Base-by-base conservation (phyloP, 2,888 invertebrate genomes). In the Ischnura elegans region DNA sequence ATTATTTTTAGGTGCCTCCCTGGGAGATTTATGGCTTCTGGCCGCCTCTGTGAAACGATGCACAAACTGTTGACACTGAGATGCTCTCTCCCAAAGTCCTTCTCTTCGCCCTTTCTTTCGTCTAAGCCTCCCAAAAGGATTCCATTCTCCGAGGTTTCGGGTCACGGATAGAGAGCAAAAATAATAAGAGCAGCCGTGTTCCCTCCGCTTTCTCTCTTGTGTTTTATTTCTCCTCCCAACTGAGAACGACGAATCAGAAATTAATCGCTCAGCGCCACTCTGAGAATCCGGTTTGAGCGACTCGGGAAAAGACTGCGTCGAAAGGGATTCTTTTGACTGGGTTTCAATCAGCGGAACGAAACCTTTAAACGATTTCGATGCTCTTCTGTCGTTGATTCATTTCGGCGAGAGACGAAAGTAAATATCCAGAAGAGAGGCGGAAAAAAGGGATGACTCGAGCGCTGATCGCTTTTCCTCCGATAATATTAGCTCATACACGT, bases 301-400 rank as follows among this genome's bases (percentile, higher is more conserved):
- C 76, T 76, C 36, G 16, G 10, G 36, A 25, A 76, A 76, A 76
- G 76, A 76, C n/a, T n/a, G 2, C 13, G 2, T 13, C 76, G 36
- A 36, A 76, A 76, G 36, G 25, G 76, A 76, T 45, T n/a, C 87
- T n/a, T 43, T 87, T 87, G 45, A 87, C 36, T 87, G 87, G 5
- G 19, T n/a, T 47, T 87, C 87, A 87, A 46, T 43, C 45, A 6
- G 36, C 25, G 10, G 47, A 51, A 36, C n/a, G 90, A 42, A 90
- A 13, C 19, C 55, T 90, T 36, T 90, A 90, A 61, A 90, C 51
- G 90, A 90, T 90, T 51, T 47, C 47, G 51, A 90, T 36, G 29
- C 51, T 51, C 8, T 61, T 21, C 42, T 90, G 47, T 46, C 55
- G 16, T 51, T 76, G 76, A 36, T 36, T 36, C 8, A 76, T 76